Percentiles rank a stretch among this genome's conserved stretches.
phyloP scores from a whole-genome alignment of 2,888 invertebrate genomes.

The Margaritifera margaritifera region DNA sequence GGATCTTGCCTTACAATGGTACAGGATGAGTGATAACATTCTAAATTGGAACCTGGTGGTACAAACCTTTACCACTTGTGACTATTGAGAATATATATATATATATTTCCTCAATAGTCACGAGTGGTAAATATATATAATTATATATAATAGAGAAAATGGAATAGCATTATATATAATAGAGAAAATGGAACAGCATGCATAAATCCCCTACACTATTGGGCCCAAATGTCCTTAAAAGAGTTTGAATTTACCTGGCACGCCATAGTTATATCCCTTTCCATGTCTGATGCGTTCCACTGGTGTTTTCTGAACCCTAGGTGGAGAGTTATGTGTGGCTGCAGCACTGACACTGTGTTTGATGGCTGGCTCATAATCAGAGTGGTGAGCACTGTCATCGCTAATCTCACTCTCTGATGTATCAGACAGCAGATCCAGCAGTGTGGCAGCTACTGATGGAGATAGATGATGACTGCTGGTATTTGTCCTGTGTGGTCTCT shows the following conservation, averaged over 20 bases:
- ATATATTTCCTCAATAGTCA: too few species aligned
- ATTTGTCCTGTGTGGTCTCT: slow-evolving; percentile 25
- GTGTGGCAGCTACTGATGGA: slow-evolving; percentile 26
- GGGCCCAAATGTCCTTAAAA: too few species aligned
- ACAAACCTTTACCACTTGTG: too few species aligned
- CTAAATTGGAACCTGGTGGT: too few species aligned
- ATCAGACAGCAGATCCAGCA: slow-evolving; percentile 34
- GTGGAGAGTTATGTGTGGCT: slow-evolving; percentile 34
- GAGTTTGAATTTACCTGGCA: slow-evolving; percentile 43
- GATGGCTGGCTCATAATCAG: slow-evolving; percentile 53
- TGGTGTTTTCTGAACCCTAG: slow-evolving; percentile 33
- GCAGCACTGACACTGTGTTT: slow-evolving; percentile 44
- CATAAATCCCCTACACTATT: too few species aligned
- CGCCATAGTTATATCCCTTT: slow-evolving; percentile 70
- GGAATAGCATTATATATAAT: too few species aligned
- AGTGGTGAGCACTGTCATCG: slow-evolving; percentile 34
- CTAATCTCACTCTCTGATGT: slow-evolving; percentile 28
- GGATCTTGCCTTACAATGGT: too few species aligned
- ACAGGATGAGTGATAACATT: too few species aligned
- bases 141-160: too few species aligned
- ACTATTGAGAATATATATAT: too few species aligned
- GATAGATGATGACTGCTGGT: slow-evolving; percentile 37
- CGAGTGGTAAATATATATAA: too few species aligned
- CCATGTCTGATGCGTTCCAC: slow-evolving; percentile 56
- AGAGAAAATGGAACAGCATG: too few species aligned